phyloP scores from a whole-genome alignment of 2,888 invertebrate genomes.

The Cataglyphis livida region DNA sequence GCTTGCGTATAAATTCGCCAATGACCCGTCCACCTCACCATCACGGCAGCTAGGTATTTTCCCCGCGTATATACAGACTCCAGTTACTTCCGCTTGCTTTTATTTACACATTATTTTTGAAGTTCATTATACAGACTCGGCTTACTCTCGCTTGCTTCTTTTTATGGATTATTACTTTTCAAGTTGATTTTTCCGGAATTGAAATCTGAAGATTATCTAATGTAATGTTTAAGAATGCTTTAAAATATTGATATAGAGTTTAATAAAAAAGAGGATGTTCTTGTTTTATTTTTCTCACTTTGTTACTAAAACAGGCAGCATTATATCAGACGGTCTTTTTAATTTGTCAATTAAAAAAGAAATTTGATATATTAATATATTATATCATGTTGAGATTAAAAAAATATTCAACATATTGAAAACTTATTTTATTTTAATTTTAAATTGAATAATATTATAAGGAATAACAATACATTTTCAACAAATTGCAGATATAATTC shows the following conservation, averaged over 20 bases:
- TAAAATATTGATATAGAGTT: not conserved
- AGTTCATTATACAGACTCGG: not conserved
- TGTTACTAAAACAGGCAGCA: not conserved
- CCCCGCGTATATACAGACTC: not conserved
- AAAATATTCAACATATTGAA: not conserved
- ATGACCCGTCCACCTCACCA: constrained; percentile 35
- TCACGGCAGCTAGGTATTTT: not conserved
- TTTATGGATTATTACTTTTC: constrained; percentile 14
- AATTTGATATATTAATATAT: not conserved
- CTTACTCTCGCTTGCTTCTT: not conserved
- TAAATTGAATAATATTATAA: not conserved
- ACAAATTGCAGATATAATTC: not conserved
- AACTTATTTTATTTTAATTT: not conserved
- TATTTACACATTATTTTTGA: not conserved
- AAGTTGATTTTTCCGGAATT: not conserved
- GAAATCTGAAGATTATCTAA: not conserved
- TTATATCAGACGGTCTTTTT: not conserved
- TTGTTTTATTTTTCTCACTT: not conserved
- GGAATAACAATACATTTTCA: not conserved
- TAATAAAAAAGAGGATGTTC: not conserved
- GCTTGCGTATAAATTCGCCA: constrained; percentile 17
- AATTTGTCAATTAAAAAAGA: not conserved
- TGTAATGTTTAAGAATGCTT: not conserved
- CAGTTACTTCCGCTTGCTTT: not conserved
- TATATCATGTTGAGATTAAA: not conserved